These are phyloP conservation scores for Apodemus agrarius DNA, from an alignment of 2,797 vertebrate genomes.

Conservation along the genomic window DNA sequence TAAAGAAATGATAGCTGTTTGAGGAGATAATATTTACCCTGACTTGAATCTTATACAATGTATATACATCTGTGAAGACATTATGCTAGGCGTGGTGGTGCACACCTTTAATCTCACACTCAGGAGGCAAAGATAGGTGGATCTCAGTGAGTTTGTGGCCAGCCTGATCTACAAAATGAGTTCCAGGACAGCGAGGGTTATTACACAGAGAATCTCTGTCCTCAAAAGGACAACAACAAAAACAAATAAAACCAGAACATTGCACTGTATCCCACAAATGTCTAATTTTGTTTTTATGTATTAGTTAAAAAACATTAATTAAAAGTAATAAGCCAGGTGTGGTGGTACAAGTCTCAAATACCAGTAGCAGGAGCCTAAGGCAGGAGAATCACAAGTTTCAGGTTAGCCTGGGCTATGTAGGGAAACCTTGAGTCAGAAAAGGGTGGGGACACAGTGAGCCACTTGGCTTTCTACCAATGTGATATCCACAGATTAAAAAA, in stretches of 20 bases:
- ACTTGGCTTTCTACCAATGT: slow-evolving; percentile 17
- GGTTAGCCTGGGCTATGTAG: neutral
- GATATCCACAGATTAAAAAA: slow-evolving; percentile 45
- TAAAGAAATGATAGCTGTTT: neutral
- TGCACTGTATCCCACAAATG: neutral
- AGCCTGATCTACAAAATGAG: neutral
- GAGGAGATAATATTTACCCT: neutral
- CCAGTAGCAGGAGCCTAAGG: neutral
- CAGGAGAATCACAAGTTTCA: neutral
- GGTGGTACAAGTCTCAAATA: neutral
- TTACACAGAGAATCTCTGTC: neutral
- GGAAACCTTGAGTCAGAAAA: neutral
- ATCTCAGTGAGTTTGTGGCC: neutral
- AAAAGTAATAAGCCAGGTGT: neutral
- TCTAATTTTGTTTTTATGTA: neutral
- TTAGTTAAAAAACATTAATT: neutral
- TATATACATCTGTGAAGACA: neutral
- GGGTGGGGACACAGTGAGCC: too few relatives aligned
- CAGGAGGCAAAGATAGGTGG: neutral
- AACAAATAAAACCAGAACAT: neutral
- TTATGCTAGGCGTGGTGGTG: neutral
- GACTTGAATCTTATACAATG: neutral
- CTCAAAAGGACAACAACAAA: neutral
- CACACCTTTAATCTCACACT: neutral
- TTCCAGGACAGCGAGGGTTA: neutral